phyloP scores from a whole-genome alignment of 2,888 invertebrate genomes.

The Drosophila mayaguana region DNA sequence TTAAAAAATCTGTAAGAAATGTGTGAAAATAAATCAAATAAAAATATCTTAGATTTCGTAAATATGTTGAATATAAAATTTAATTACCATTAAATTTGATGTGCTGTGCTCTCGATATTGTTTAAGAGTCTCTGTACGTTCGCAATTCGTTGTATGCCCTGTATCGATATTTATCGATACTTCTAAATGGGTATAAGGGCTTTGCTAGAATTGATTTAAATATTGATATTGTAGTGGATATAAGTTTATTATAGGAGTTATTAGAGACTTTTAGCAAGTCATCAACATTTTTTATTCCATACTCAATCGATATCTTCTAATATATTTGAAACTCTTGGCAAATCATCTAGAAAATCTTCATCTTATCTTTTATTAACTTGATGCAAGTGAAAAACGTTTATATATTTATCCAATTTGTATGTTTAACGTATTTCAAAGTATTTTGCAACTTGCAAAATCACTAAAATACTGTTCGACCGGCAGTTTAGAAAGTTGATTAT shows the following conservation, averaged over 20 bases:
- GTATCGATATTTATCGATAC: too few species aligned
- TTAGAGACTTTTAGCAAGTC: neutral
- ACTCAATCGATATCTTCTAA: neutral
- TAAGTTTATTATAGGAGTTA: neutral
- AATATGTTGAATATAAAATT: neutral
- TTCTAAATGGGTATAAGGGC: neutral
- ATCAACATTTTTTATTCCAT: neutral
- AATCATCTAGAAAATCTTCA: neutral
- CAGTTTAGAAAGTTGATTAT: slow-evolving; percentile 5
- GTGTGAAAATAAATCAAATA: neutral
- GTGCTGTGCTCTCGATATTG: neutral
- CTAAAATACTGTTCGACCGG: neutral
- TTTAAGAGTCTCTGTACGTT: neutral
- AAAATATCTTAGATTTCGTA: neutral
- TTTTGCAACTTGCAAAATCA: neutral
- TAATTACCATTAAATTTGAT: neutral
- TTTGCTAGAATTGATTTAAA: neutral
- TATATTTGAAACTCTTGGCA: too few species aligned
- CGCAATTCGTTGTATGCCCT: neutral
- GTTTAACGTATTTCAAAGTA: neutral
- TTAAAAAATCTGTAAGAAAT: neutral
- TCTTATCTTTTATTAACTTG: neutral
- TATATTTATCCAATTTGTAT: neutral
- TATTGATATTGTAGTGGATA: too few species aligned
- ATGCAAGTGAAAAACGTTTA: neutral